phyloP scores from a whole-genome alignment of 2,113 vertebrate species.

The Sciurus niger region DNA sequence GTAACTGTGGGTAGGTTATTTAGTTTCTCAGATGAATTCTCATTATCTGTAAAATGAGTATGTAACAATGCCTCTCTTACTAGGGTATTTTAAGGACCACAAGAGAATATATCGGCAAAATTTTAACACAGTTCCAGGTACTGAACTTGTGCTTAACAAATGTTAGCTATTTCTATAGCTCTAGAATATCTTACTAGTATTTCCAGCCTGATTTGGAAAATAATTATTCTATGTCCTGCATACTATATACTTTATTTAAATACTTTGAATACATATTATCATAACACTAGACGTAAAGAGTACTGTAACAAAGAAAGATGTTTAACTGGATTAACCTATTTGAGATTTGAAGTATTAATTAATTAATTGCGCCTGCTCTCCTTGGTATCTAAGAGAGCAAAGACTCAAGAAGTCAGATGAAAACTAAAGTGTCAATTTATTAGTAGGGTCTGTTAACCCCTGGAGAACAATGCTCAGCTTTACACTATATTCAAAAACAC shows the following conservation, averaged over 20 bases:
- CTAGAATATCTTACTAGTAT: not conserved
- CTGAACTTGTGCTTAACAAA: not conserved
- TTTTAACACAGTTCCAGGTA: not conserved
- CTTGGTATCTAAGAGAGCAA: not conserved
- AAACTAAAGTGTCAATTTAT: not conserved
- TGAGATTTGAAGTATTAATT: not conserved
- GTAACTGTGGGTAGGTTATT: not conserved
- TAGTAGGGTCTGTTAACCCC: not conserved
- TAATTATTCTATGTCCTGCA: not conserved
- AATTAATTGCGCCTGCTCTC: not conserved
- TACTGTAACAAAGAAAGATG: not conserved
- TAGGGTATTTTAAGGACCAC: not conserved
- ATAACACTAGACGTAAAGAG: not conserved
- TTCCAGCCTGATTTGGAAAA: not conserved
- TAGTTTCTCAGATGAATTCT: slow-evolving; percentile 9
- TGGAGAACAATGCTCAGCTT: not conserved
- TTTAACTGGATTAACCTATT: not conserved
- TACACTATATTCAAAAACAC: not conserved
- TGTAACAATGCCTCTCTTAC: not conserved
- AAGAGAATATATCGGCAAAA: not conserved
- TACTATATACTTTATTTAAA: not conserved
- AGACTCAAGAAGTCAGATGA: not conserved
- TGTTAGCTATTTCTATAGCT: not conserved
- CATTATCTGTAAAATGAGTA: slow-evolving; percentile 2
- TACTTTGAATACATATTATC: not conserved